phyloP scores from a whole-genome alignment of 2,888 invertebrate genomes.

The Leptinotarsa tumamoca region DNA sequence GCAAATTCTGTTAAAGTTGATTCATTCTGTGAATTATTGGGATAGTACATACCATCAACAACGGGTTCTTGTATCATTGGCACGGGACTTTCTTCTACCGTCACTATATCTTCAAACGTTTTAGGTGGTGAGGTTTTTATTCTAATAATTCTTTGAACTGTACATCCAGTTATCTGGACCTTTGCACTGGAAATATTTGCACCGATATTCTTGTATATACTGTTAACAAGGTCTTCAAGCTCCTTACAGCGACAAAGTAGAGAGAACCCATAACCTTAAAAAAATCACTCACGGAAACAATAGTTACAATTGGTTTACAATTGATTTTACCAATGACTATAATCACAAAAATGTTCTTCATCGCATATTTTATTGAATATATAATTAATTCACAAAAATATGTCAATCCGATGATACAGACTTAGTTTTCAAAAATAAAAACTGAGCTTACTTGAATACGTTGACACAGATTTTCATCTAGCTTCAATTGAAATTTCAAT shows the following conservation, averaged over 20 bases:
- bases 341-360: too few relatives aligned
- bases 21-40: too few relatives aligned
- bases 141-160: conserved; percentile 53
- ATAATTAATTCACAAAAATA: too few relatives aligned
- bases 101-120: conserved; percentile 44
- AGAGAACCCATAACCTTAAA: conserved; percentile 49
- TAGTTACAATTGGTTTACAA: too few relatives aligned
- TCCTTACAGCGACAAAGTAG: conserved; percentile 55
- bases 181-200: conserved; percentile 35
- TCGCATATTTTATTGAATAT: too few relatives aligned
- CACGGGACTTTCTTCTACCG: conserved; percentile 24
- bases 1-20: too few relatives aligned
- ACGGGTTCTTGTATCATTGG: conserved; percentile 29
- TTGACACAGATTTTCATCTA: too few relatives aligned
- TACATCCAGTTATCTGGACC: conserved; percentile 51
- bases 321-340: too few relatives aligned
- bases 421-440: too few relatives aligned
- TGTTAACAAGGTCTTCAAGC: conserved; percentile 51
- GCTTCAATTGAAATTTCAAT: too few relatives aligned
- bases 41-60: not conserved
- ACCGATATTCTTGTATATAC: conserved; percentile 52
- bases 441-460: too few relatives aligned
- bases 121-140: conserved; percentile 55
- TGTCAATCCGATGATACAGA: too few relatives aligned
- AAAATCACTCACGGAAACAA: not conserved